Base-by-base conservation (phyloP, 2,113 vertebrate genomes). In the Coracopsis vasa region DNA sequence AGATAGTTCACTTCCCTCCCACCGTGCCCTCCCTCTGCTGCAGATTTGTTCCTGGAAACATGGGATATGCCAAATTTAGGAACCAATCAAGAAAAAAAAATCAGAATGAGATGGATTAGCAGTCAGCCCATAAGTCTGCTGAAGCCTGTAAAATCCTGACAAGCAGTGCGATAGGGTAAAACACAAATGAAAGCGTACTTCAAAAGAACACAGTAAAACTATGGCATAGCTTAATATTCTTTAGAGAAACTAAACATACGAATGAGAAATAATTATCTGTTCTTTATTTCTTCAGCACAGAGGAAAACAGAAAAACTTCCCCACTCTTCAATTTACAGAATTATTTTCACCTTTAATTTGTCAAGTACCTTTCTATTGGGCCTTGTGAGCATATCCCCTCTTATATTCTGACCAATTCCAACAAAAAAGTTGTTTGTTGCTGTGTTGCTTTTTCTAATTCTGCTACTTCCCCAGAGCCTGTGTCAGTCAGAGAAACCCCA, bases 91-190 rank as follows among this genome's bases (percentile, higher is more conserved):
- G 73, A 54, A 71, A 80, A 81, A 81, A 87, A 50, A 11, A 66
- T 69, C 69, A 70, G 75, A 80, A 80, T 17, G 16, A 91, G 53
- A 13, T 88, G 69, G 62, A 72, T 95, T 93, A 94, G 16, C 39
- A 77, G 77, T 75, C 48, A 54, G 28, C 11, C 16, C 31, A 14
- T 85, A 81, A 88, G 9, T 88, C 74, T 89, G 28, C 56, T 88
- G 73, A 87, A 95, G 70, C 70, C 80, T 78, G 64, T 37, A 80
- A 92, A 92, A 62, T 42, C 67, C 87, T 93, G 86, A 95, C 86
- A 92, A 88, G 61, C 60, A 93, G 19, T 71, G 67, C 13, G 83
- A 83, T 11, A 78, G 82, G n/a, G 60, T 88, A 92, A 88, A 94
- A 70, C 60, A 73, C 77, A 88, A 94, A 93, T 73, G 92, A 93